Evolutionary conservation across 2,888 invertebrate genomes (phyloP).

Genomic region (Macrophya alboannulata): DNA sequence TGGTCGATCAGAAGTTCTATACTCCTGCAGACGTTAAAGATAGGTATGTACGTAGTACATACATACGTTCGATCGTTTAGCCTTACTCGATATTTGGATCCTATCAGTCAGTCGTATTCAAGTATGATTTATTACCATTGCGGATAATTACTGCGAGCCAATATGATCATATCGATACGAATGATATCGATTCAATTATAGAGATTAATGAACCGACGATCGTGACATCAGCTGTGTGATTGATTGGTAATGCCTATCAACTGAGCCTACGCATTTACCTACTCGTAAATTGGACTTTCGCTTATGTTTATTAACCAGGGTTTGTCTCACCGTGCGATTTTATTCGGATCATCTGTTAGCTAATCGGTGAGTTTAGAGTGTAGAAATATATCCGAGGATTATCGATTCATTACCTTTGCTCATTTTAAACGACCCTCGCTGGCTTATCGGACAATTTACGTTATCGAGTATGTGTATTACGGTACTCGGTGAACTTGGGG

Average conservation of each 20-base stretch:
- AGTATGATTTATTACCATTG: conserved; percentile 46
- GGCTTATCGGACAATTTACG: conserved; percentile 1
- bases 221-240: conserved; percentile 47
- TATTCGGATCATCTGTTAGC: no score
- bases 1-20: neutral
- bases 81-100: conserved; percentile 42
- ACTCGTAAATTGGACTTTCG: no score
- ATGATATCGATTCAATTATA: conserved; percentile 77
- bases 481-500: conserved; percentile 39
- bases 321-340: no score
- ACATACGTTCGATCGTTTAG: conserved; percentile 28
- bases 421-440: neutral
- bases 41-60: no score
- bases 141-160: conserved; percentile 44
- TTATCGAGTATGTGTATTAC: neutral
- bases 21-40: no score
- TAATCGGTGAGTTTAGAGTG: neutral
- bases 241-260: conserved; percentile 27
- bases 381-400: neutral
- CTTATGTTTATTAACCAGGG: neutral
- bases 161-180: conserved; percentile 57
- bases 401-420: neutral
- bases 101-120: neutral
- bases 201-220: conserved; percentile 72
- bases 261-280: neutral